phyloP scores from a whole-genome alignment of 2,888 invertebrate species.

The Callosobruchus maculatus region DNA sequence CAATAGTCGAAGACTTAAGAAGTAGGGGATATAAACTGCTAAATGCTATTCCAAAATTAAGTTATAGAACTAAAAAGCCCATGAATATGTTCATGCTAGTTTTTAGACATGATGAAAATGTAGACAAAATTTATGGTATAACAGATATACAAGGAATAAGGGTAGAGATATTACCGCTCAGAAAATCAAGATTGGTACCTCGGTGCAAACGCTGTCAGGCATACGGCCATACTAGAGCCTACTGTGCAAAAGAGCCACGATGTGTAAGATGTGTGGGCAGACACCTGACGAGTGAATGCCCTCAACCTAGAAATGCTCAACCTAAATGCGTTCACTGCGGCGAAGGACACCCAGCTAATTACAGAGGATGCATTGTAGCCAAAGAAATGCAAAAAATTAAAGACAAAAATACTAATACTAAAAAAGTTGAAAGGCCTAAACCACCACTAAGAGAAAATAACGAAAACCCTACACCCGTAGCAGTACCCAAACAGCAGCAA shows the following conservation, averaged over 20 bases:
- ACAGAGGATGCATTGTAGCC: slow-evolving; percentile 16
- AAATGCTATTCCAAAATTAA: slow-evolving; percentile 10
- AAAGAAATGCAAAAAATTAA: slow-evolving; percentile 12
- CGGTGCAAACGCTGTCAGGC: slow-evolving; percentile 15
- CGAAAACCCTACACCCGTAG: background rate
- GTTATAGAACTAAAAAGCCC: slow-evolving; percentile 11
- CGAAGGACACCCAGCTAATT: slow-evolving; percentile 14
- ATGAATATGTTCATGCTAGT: slow-evolving; percentile 12
- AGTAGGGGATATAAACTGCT: slow-evolving; percentile 6
- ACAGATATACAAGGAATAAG: slow-evolving; percentile 11
- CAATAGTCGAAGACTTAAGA: slow-evolving; percentile 2
- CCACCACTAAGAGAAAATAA: slow-evolving; percentile 5
- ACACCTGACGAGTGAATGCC: slow-evolving; percentile 7
- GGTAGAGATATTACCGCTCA: slow-evolving; percentile 9
- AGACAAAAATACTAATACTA: slow-evolving; percentile 4
- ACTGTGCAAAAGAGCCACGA: slow-evolving; percentile 13
- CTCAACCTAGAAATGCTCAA: slow-evolving; percentile 11
- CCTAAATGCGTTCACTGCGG: slow-evolving; percentile 18
- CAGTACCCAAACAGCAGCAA: too few species aligned
- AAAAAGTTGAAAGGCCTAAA: too few species aligned
- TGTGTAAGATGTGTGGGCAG: slow-evolving; percentile 18
- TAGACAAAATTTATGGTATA: slow-evolving; percentile 11
- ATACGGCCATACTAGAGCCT: slow-evolving; percentile 10
- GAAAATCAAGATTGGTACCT: slow-evolving; percentile 10
- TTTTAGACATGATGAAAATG: slow-evolving; percentile 12